phyloP scores from a whole-genome alignment of 2,113 vertebrate species.

The Ochotona curzoniae region DNA sequence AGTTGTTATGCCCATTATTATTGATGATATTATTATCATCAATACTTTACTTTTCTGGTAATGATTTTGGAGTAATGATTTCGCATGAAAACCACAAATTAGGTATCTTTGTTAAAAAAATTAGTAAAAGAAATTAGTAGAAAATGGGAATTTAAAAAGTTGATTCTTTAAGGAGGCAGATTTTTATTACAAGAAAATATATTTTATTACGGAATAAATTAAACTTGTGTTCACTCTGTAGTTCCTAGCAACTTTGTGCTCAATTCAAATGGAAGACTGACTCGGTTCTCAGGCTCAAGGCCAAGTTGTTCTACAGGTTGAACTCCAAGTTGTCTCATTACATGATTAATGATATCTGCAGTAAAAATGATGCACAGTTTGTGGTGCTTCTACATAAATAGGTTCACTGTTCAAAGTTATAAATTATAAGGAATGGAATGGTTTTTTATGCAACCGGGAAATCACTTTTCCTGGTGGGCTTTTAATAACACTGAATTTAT shows the following conservation, averaged over 20 bases:
- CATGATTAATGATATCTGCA: constrained; percentile 67
- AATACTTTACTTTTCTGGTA: not conserved
- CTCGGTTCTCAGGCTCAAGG: constrained; percentile 49
- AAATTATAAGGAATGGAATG: constrained; percentile 67
- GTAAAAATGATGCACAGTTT: constrained; percentile 65
- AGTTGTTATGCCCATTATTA: constrained; percentile 55
- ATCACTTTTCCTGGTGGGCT: constrained; percentile 71
- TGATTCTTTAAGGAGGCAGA: constrained; percentile 44
- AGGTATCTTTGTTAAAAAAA: not conserved
- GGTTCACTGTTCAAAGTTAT: constrained; percentile 54
- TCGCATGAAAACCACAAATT: constrained; percentile 36
- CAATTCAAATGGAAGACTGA: constrained; percentile 48
- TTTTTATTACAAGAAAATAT: constrained; percentile 36
- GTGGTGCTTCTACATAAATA: constrained; percentile 55
- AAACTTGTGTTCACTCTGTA: constrained; percentile 29
- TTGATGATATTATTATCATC: constrained; percentile 50
- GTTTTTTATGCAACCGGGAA: constrained; percentile 63
- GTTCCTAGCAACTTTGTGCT: constrained; percentile 31
- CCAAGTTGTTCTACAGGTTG: constrained; percentile 47
- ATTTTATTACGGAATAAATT: constrained; percentile 41
- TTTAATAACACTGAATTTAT: constrained; percentile 77
- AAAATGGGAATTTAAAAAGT: constrained; percentile 44
- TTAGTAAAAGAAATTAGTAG: not conserved
- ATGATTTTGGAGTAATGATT: not conserved
- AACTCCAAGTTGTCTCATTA: constrained; percentile 70